Base-by-base conservation (phyloP, 2,888 invertebrate genomes). In the Oxycera nigricornis region DNA sequence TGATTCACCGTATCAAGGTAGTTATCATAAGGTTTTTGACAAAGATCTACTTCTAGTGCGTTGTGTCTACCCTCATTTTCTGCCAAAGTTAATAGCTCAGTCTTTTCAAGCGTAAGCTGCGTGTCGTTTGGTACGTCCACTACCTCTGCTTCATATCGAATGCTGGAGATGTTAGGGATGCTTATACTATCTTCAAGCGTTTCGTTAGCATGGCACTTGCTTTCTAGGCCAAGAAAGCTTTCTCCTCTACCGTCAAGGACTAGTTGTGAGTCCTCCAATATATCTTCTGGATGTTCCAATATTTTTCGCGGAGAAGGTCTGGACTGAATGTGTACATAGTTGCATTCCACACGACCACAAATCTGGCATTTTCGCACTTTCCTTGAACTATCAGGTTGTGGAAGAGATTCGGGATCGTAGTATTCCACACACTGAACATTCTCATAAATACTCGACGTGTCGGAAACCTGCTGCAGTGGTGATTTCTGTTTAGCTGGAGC, bases 311-410 rank as follows among this genome's bases (percentile, higher is more conserved):
- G 14, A 2, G 30, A 11, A 26, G 41, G n/a, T 6, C 14, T n/a
- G 20, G 7, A 1, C 24, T 52, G 31, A 6, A 72, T 59, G 17
- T 72, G 59, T 4, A 31, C 35, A 39, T 72, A 59, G 7, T 35
- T 72, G 9, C 59, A 59, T 24, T 72, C 41, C 4, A 57, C 41
- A 20, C 57, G 7, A 2, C 52, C 31, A 20, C 70, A 68, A 14
- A 28, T 62, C 17, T 24, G 9, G 26, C 72, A 59, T 39, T 72
- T 72, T 26, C n/a, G 20, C 9, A 35, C 35, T 24, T 35, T 28
- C 9, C 31, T 9, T n/a, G 24, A 4, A 2, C 26, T 17, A 9
- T 70, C 9, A 4, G 0, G n/a, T 35, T 28, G 22, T 24, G 41
- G 2, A 11, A 24, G 2, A 0, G 35, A 4, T 14, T 35, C 24